Evolutionary conservation across 2,113 vertebrate genomes (phyloP), one percentile per base, ranked within the genome.

Genomic region (Oncorhynchus masou): DNA sequence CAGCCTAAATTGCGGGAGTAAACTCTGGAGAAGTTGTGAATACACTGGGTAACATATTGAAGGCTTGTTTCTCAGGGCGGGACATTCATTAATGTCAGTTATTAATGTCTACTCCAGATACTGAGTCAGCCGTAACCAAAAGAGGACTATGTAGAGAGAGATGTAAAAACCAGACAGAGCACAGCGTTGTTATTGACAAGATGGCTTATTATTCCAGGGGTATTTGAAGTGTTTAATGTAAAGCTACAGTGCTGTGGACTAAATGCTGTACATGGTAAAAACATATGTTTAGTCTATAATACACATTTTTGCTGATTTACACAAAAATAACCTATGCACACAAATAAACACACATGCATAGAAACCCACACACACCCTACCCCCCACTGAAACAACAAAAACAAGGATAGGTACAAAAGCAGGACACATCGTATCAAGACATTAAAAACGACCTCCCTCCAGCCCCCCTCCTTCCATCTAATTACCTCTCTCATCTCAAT

Each of bases 401-500:
- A 77, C 77, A 88, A 71, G 80, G 81, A 85, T 75, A 81, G 83
- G 87, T 80, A 90, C 88, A 88, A 69, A 85, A 77, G 83, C 78
- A 83, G 91, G 91, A 92, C 90, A 91, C 81, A 74, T 85, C 88
- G 88, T 91, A 91, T 89, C 88, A 88, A 88, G 87, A 87, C 88
- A 91, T 88, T 84, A 78, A 84, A 88, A 89, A 84, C 86, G 87
- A 88, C 87, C 85, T 81, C 79, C 85, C 88, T 85, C 81, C 83
- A 84, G 85, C 85, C 78, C 83, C 34, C 16, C 39, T 59, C 16
- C 85, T 84, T 88, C 88, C 83, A 75, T 71, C 88, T 91, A 91
- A 92, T 92, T 92, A 87, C 83, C 85, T 80, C 84, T 84, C 81
- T 87, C 85, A 89, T 90, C 90, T 90, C 89, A 91, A 92, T 92